Conservation (phyloP, 2,888 invertebrate genomes). For the Xanthorhoe designata region DNA sequence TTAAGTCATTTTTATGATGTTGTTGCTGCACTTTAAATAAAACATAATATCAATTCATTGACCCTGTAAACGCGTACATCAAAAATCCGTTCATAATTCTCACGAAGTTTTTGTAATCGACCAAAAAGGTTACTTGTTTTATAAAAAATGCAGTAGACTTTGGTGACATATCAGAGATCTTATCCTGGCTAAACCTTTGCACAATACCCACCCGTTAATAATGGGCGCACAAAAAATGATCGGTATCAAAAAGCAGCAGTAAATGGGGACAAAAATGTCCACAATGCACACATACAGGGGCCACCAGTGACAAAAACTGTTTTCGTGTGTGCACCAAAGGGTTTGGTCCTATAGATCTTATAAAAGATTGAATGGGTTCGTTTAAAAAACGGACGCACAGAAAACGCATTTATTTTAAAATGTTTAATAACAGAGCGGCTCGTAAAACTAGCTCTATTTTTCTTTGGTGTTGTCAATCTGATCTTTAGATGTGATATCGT, state of each 20-base stretch:
- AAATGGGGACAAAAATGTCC: conserved; percentile 77
- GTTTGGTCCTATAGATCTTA: conserved; percentile 72
- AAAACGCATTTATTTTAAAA: conserved; percentile 75
- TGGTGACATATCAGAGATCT: conserved; percentile 83
- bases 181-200: conserved; percentile 80
- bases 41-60: conserved; percentile 35
- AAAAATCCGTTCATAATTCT: conserved; percentile 51
- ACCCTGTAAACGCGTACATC: conserved; percentile 43
- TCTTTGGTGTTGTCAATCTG: conserved; percentile 78
- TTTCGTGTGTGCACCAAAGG: conserved; percentile 74
- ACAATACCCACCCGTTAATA: conserved; percentile 78
- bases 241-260: conserved; percentile 78
- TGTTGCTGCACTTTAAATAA: neutral
- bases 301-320: conserved; percentile 71
- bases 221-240: conserved; percentile 81
- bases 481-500: conserved; percentile 80
- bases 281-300: conserved; percentile 67
- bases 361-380: conserved; percentile 65
- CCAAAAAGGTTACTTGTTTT: conserved; percentile 75
- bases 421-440: conserved; percentile 82
- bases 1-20: conserved; percentile 10
- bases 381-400: conserved; percentile 71
- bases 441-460: conserved; percentile 78
- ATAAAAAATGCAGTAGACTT: conserved; percentile 72
- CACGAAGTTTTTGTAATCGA: conserved; percentile 67